Base-by-base conservation (phyloP, 1,140 invertebrate genomes). In the Portunus trituberculatus region DNA sequence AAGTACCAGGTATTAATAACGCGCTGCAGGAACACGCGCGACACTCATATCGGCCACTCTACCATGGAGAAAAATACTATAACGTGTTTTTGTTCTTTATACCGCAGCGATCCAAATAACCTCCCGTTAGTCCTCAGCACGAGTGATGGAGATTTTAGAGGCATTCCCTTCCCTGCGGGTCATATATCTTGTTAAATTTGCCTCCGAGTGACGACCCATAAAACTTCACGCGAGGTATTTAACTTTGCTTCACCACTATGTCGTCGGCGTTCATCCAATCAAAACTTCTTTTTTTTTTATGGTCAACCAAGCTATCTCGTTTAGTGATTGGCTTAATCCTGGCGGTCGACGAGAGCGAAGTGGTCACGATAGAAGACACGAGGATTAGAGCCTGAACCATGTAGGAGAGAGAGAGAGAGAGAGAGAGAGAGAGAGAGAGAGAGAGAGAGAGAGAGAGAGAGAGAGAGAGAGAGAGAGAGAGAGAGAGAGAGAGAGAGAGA, bases 201-300 rank as follows among this genome's bases (percentile, higher is more conserved):
- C 67, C 67, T 76, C 67, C 20, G 67, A 76, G 67, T 76, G 67
- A 76, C 8, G 67, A 76, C 20, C 67, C 67, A 76, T 76, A 76
- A 76, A 76, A 76, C 67, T 76, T 76, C 67, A 76, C 67, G 67
- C 1, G 20, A 76, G 67, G 67, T 76, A 76, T 76, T 76, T 76
- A 76, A 76, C 67, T 76, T 76, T 25, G 67, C 67, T n/a, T 76
- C 20, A n/a, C 67, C n/a, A 76, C 10, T 8, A 76, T 76, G 67
- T 76, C 67, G 20, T n/a, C 67, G n/a, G 67, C 67, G 67, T n/a
- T 76, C 67, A 76, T 76, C 67, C 67, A 76, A 76, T 76, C 67
- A 76, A 76, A 76, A n/a, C 20, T 76, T n/a, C 20, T 76, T 76
- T 76, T 76, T 59, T 14, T 59, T 59, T 59, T 59, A 39, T 39